A percentile compares a stretch with the other conserved stretches of the same genome.
Evolutionary conservation across 2,797 vertebrate genomes (phyloP).

Genomic region (Gymnocypris eckloni): DNA sequence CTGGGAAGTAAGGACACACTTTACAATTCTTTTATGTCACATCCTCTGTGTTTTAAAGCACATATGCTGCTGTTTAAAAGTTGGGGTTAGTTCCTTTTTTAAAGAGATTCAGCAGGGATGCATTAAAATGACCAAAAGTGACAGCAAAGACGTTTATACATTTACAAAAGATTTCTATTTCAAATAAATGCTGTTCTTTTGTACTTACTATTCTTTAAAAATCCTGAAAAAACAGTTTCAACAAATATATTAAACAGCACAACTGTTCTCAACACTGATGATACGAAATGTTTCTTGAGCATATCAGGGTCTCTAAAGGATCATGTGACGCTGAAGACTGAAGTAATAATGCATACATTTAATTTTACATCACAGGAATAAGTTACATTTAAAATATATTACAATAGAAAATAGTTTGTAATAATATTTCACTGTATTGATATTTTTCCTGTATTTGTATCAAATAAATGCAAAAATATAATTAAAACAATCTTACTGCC

Average conservation of each 20-base stretch:
- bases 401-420: neutral
- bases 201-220: neutral
- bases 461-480: neutral
- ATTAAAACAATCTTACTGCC: too few relatives aligned
- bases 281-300: neutral
- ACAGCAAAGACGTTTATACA: neutral
- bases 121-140: neutral
- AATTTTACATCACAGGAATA: neutral
- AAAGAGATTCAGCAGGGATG: neutral
- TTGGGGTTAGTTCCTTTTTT: neutral
- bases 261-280: neutral
- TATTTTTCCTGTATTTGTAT: neutral
- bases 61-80: neutral
- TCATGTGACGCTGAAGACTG: neutral
- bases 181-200: neutral
- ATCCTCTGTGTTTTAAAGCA: conserved; percentile 1
- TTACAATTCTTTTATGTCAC: neutral
- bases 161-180: neutral
- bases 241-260: neutral
- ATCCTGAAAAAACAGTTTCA: neutral
- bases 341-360: neutral
- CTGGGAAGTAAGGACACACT: conserved; percentile 60
- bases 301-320: neutral
- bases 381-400: neutral
- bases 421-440: neutral